Evolutionary conservation across 2,888 invertebrate genomes (phyloP), one percentile per base, ranked within the genome.

Genomic region (Nipponacmea schrenckii): DNA sequence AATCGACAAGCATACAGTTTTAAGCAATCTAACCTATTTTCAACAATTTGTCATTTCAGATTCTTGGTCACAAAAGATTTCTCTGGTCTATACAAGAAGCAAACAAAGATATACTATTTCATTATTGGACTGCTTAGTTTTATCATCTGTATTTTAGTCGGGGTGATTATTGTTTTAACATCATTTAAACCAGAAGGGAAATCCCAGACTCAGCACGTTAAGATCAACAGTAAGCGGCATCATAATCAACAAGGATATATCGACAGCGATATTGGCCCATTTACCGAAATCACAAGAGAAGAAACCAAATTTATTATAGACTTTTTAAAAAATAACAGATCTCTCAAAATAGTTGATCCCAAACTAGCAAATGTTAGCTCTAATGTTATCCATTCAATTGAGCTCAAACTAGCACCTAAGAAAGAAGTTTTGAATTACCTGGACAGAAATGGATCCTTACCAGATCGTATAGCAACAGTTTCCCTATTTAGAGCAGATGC

Each of bases 371-470:
- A 64, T 17, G 70, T 84, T 15, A 76, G 75, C 46, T 79, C 81
- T 45, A 84, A 81, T 65, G 84, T 80, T 64, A 81, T 86, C 62
- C 84, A 83, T 71, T 74, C 81, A 17, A 82, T 86, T 24, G 85
- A 86, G 70, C 73, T 83, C 50, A 75, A 81, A 46, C 73, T 80
- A 15, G 81, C 83, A 0, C 76, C 74, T 12, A 86, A 86, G 62
- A 68, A 71, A 2, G 74, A 77, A 3, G 83, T 84, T 4, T 64
- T 84, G 8, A 50, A 72, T 1, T 83, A 80, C 72, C 68, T 84
- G 15, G 74, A 80, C n/a, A 74, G 76, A 2, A 69, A 72, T 3
- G 79, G 79, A 3, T 68, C 74, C 7, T 74, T 70, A 45, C 86
- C 86, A 1, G 71, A 70, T 14, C 69, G 85, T 20, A 77, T 69